Percentiles rank a stretch among this genome's conserved stretches.
Evolutionary conservation across 2,113 vertebrate genomes (phyloP).

Genomic region (Mobula birostris): DNA sequence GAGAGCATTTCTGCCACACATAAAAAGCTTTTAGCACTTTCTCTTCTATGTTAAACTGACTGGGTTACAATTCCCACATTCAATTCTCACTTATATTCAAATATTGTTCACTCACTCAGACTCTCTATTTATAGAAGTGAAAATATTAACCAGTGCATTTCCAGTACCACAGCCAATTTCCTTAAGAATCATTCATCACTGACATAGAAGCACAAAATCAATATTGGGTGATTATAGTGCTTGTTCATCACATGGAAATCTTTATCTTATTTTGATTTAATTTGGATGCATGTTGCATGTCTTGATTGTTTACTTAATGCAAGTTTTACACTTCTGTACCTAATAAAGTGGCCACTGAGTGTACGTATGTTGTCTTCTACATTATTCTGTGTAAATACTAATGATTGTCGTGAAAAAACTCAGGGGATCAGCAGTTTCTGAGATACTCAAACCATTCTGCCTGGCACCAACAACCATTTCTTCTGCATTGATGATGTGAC

Average conservation of each 20-base stretch:
- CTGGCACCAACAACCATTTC: too few species aligned
- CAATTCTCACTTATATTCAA: neutral
- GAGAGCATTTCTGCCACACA: neutral
- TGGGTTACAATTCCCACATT: slow-evolving; percentile 23
- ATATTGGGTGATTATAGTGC: neutral
- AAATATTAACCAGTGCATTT: slow-evolving; percentile 16
- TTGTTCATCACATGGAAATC: neutral
- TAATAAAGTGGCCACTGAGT: too few species aligned
- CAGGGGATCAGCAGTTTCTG: too few species aligned
- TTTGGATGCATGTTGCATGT: neutral
- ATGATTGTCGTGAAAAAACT: too few species aligned
- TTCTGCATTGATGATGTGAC: too few species aligned
- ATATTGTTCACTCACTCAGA: slow-evolving; percentile 1
- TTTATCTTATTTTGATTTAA: neutral
- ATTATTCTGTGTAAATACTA: too few species aligned
- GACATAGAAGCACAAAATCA: neutral
- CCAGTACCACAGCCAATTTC: neutral
- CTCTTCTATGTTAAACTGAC: neutral
- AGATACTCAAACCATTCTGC: too few species aligned
- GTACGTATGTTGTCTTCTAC: too few species aligned
- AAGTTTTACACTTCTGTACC: neutral
- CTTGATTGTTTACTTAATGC: neutral
- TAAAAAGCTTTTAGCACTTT: slow-evolving; percentile 14
- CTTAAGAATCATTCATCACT: neutral
- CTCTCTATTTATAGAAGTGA: neutral